These are phyloP conservation scores for Eupithecia tripunctaria DNA, from an alignment of 2,888 invertebrate genomes.

Conservation along the genomic window DNA sequence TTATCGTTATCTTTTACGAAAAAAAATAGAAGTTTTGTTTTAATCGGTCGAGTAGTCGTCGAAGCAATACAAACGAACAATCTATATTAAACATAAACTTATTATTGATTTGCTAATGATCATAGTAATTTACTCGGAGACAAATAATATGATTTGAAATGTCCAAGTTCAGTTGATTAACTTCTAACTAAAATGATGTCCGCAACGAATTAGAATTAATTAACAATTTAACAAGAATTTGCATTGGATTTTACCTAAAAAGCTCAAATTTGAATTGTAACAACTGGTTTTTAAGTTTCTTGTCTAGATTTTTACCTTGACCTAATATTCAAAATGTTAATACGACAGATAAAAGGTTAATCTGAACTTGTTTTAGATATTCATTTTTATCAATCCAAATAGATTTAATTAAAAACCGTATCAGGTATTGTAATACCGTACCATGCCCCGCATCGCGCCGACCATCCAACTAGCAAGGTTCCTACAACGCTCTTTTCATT, in stretches of 20 bases:
- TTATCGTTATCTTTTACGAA: too few species aligned
- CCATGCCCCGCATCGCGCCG: neutral
- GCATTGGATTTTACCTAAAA: constrained; percentile 25
- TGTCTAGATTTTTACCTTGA: constrained; percentile 32
- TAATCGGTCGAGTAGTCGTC: too few species aligned
- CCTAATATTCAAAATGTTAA: constrained; percentile 30
- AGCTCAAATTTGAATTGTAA: constrained; percentile 15
- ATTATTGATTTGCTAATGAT: neutral
- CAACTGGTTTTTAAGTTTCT: neutral
- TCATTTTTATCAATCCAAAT: neutral
- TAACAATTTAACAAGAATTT: constrained; percentile 23
- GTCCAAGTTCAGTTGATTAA: constrained; percentile 15
- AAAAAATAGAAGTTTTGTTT: too few species aligned
- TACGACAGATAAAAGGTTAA: constrained; percentile 17
- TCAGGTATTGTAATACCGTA: neutral
- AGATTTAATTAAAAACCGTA: neutral
- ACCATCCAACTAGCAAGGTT: neutral
- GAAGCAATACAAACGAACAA: too few species aligned
- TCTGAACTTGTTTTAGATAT: neutral
- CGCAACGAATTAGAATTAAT: constrained; percentile 18
- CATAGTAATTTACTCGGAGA: neutral
- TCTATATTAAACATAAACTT: too few species aligned
- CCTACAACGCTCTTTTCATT: neutral
- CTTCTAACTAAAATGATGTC: constrained; percentile 6
- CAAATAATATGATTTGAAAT: constrained; percentile 16